Conservation (phyloP, 2,888 invertebrate genomes). For the Noctua comes region DNA sequence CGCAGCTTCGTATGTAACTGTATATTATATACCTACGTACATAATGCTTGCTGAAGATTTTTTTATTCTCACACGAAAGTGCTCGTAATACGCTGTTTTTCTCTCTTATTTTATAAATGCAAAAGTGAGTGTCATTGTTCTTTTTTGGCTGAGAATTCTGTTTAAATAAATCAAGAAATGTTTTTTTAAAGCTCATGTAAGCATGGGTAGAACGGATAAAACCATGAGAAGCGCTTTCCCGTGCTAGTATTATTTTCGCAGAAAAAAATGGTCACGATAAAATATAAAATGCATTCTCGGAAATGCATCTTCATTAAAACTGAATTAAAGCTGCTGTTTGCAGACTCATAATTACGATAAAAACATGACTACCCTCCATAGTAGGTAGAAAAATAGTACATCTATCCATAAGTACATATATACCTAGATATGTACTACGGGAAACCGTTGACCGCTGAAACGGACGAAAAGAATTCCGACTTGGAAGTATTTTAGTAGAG, state of each 20-base stretch:
- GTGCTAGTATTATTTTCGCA: not conserved
- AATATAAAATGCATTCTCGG: conserved; percentile 4
- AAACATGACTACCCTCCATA: not conserved
- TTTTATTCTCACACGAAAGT: not conserved
- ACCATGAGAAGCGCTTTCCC: not conserved
- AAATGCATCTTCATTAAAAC: conserved; percentile 14
- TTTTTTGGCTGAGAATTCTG: not conserved
- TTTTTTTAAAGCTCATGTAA: not conserved
- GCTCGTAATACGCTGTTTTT: not conserved
- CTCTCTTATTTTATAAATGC: not conserved
- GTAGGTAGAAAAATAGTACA: not conserved
- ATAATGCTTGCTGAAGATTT: not conserved
- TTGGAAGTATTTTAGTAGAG: conserved; percentile 41
- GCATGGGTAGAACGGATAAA: not conserved
- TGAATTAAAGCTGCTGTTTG: not conserved
- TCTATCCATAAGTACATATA: not conserved
- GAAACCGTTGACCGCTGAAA: conserved; percentile 46
- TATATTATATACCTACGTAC: conserved; percentile 1
- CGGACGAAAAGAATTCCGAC: conserved; percentile 46
- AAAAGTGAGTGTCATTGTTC: not conserved
- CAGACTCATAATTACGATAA: not conserved
- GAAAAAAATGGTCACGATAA: not conserved
- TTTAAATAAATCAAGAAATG: not conserved
- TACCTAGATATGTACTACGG: not conserved
- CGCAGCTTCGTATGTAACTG: conserved; percentile 5